Conservation (phyloP, 2,113 vertebrate species). For the Poecilia latipinna region DNA sequence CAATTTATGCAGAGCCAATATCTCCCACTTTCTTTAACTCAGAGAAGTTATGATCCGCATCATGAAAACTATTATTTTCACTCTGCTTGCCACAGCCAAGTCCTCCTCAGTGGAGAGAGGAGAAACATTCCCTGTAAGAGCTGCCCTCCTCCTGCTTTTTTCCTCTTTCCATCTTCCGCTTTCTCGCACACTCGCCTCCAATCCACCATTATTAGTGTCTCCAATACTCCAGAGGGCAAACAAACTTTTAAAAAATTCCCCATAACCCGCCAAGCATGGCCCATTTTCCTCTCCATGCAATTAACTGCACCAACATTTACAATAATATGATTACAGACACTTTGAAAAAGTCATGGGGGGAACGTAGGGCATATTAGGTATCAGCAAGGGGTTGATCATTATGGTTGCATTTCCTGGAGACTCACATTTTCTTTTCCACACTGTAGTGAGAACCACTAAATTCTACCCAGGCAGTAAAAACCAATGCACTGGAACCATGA, state of each 20-base stretch:
- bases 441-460: conserved; percentile 97
- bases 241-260: conserved; percentile 97
- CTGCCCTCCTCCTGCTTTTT: conserved; percentile 67
- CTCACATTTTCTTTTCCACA: conserved; percentile 97
- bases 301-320: conserved; percentile 99
- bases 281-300: conserved; percentile 99
- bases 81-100: conserved; percentile 56
- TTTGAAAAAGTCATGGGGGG: conserved; percentile 96
- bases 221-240: conserved; percentile 87
- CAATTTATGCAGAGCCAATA: conserved; percentile 10
- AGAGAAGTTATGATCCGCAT: not conserved
- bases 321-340: conserved; percentile 99
- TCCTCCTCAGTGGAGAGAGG: conserved; percentile 41
- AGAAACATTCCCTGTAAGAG: conserved; percentile 59
- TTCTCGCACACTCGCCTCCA: conserved; percentile 64
- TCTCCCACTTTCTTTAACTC: conserved; percentile 9
- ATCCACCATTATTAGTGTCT: conserved; percentile 84
- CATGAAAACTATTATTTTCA: conserved; percentile 30
- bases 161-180: conserved; percentile 71
- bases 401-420: conserved; percentile 96
- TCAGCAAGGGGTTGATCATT: conserved; percentile 99
- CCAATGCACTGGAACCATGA: conserved; percentile 99
- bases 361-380: conserved; percentile 99
- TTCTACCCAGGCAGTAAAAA: conserved; percentile 99
- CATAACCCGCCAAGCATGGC: conserved; percentile 91